Conservation (phyloP, 2,888 invertebrate species). For the Encarsia formosa region DNA sequence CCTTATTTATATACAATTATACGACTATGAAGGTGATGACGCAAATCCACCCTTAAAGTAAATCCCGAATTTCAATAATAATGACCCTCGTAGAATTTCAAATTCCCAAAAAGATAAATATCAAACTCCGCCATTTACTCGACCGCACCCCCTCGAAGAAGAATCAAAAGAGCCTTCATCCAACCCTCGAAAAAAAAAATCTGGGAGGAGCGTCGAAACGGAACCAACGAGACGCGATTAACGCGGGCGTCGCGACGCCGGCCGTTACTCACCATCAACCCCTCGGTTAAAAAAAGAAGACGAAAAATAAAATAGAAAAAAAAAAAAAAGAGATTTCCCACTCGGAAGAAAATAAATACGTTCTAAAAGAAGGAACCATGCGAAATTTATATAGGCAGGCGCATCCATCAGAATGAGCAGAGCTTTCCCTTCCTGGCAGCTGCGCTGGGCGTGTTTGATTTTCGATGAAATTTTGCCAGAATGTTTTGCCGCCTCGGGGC, state of each 20-base stretch:
- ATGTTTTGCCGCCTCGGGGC: not conserved
- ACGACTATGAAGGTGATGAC: too few species aligned
- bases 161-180: too few species aligned
- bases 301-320: conserved; percentile 7
- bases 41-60: too few species aligned
- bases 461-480: not conserved
- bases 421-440: conserved; percentile 2
- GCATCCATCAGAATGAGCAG: conserved; percentile 21
- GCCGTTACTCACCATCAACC: conserved; percentile 2
- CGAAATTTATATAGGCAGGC: too few species aligned
- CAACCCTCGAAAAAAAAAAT: not conserved
- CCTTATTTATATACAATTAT: too few species aligned
- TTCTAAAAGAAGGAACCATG: conserved; percentile 7
- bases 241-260: conserved; percentile 5
- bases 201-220: not conserved
- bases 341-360: conserved; percentile 20
- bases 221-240: conserved; percentile 24
- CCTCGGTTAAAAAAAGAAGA: not conserved
- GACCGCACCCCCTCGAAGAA: not conserved
- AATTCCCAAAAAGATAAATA: too few species aligned
- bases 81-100: too few species aligned
- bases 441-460: not conserved
- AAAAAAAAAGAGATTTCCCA: not conserved
- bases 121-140: too few species aligned
- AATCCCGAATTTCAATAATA: too few species aligned